A percentile compares a stretch with the other conserved stretches of the same genome.
These are phyloP conservation scores for Trichogramma evanescens DNA, from an alignment of 2,888 invertebrate species.

Conservation along the genomic window DNA sequence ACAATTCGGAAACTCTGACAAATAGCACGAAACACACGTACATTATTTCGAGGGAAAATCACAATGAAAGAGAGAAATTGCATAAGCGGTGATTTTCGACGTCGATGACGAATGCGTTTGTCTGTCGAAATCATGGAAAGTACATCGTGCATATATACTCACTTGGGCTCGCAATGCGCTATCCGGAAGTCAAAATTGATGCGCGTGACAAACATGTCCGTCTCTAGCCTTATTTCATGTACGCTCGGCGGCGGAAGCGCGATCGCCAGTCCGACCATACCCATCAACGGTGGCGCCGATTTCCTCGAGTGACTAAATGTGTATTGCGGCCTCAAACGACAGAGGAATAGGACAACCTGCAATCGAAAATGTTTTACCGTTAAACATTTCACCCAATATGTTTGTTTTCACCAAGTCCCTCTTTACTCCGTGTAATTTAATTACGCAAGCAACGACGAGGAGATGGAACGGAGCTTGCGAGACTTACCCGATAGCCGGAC, in stretches of 20 bases:
- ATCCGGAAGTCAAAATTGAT: constrained; percentile 94
- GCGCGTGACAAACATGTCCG: constrained; percentile 93
- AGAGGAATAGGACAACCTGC: constrained; percentile 89
- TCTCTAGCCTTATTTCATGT: constrained; percentile 90
- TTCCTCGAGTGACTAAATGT: constrained; percentile 86
- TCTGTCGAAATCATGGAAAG: constrained; percentile 1
- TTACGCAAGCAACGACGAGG: background rate
- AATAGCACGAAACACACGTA: background rate
- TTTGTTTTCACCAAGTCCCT: background rate
- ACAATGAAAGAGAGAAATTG: background rate
- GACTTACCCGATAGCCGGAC: constrained; percentile 85
- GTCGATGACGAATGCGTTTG: background rate
- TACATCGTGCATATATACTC: constrained; percentile 36
- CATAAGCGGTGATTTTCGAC: background rate
- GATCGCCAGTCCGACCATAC: constrained; percentile 92
- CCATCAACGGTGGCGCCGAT: constrained; percentile 77
- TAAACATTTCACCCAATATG: background rate
- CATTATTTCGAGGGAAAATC: background rate
- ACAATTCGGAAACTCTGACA: constrained; percentile 78
- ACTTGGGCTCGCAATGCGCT: constrained; percentile 96
- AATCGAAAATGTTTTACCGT: background rate
- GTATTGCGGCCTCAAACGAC: constrained; percentile 86
- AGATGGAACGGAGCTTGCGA: background rate
- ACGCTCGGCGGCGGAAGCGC: constrained; percentile 95
- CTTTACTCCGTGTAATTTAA: too few species aligned